phyloP scores from a whole-genome alignment of 2,888 invertebrate species.

The Lingula anatina region DNA sequence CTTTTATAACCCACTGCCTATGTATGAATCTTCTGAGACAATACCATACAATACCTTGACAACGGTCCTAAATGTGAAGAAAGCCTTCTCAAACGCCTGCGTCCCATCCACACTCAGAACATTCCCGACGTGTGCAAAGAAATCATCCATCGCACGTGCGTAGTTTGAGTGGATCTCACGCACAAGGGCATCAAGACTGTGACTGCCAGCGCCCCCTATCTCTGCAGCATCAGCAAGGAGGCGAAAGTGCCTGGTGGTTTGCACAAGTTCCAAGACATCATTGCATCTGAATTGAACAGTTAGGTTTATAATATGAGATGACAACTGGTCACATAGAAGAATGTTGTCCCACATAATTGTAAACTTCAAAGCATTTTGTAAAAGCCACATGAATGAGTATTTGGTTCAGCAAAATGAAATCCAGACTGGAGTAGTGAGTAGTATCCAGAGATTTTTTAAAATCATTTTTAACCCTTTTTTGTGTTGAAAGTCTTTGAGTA shows the following conservation, averaged over 20 bases:
- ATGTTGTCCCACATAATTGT: too few relatives aligned
- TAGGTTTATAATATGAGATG: too few relatives aligned
- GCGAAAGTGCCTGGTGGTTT: slow-evolving; percentile 50
- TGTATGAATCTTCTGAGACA: too few relatives aligned
- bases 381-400: too few relatives aligned
- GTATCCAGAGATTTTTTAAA: too few relatives aligned
- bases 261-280: slow-evolving; percentile 51
- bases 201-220: slow-evolving; percentile 49
- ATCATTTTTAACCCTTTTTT: too few relatives aligned
- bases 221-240: slow-evolving; percentile 47
- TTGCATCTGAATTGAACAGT: slow-evolving; percentile 38
- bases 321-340: too few relatives aligned
- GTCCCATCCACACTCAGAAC: slow-evolving; percentile 47
- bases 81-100: slow-evolving; percentile 48
- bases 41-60: slow-evolving; percentile 43
- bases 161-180: slow-evolving; percentile 48
- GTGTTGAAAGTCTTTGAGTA: too few relatives aligned
- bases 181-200: slow-evolving; percentile 48
- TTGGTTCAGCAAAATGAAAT: too few relatives aligned
- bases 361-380: too few relatives aligned
- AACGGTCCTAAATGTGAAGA: slow-evolving; percentile 47
- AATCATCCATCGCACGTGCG: slow-evolving; percentile 39
- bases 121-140: slow-evolving; percentile 44
- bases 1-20: too few relatives aligned
- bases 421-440: too few relatives aligned